Base-by-base conservation (phyloP, 2,888 invertebrate species). In the Phrixothrix hirtus region DNA sequence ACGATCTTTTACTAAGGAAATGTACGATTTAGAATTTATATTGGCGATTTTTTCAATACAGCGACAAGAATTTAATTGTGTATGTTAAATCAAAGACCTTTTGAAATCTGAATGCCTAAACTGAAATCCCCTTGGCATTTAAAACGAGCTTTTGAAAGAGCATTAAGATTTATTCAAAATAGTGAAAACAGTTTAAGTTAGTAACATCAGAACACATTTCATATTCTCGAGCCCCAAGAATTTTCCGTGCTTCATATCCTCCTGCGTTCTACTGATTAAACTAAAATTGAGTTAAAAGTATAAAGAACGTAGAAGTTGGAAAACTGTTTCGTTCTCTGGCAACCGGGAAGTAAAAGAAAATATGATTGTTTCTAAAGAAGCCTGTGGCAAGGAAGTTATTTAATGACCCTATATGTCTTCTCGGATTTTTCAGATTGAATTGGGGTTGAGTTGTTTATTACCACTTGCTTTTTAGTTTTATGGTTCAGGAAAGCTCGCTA, bases 341-440 rank as follows among this genome's bases (percentile, higher is more conserved):
- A 45, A 34, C 41, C 21, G 36, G 37, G 39, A 46, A 52, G 43
- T 38, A 36, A 41, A 26, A 43, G 44, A 48, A 58, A 58, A 59
- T 61, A 59, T 59, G 61, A 61, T 59, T 60, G 59, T 61, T 61
- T 59, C 57, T 46, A 54, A 57, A 54, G 48, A 61, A 59, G 53
- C 44, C 52, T 54, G 46, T 52, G 43, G 25, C 30, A 42, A 59
- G 47, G 57, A 61, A 58, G 55, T 62, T 61, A 50, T 56, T 57
- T 62, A 62, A 62, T 61, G 60, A 61, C 52, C 54, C 57, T 48
- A 57, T 62, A 61, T 46, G 61, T 62, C 61, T 58, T 52, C 49
- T 12, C 42, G 53, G 56, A 62, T 55, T 58, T 61, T 61, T 55
- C 55, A 57, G 55, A 62, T 59, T 60, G 59, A 57, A 59, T 60